A percentile compares a stretch with the other conserved stretches of the same genome.
Evolutionary conservation across 2,113 vertebrate species (phyloP).

Genomic region (Cololabis saira): DNA sequence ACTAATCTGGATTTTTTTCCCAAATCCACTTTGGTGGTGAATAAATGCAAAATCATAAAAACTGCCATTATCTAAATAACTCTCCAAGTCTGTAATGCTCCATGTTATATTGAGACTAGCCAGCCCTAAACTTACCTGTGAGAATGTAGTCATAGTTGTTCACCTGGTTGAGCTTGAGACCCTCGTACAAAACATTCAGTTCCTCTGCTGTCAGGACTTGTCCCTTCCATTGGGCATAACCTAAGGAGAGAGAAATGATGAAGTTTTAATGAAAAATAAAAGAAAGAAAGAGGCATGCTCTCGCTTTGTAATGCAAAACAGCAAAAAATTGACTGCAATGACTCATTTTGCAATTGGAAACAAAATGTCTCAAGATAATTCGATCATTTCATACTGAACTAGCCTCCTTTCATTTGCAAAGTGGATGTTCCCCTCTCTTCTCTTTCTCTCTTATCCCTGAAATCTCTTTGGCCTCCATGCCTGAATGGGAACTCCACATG

Average conservation of each 20-base stretch:
- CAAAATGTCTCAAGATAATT: too few species aligned
- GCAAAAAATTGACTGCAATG: too few species aligned
- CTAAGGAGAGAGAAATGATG: conserved; percentile 63
- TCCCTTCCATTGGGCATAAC: conserved; percentile 95
- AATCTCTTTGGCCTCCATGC: conserved; percentile 16
- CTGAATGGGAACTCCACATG: conserved; percentile 37
- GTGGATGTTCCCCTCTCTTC: background rate
- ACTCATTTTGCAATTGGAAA: too few species aligned
- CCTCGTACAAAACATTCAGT: conserved; percentile 92
- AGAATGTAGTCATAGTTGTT: conserved; percentile 96
- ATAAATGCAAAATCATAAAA: too few species aligned
- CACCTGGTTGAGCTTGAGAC: conserved; percentile 90
- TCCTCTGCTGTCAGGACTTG: conserved; percentile 93
- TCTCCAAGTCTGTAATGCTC: too few species aligned
- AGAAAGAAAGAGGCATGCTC: too few species aligned
- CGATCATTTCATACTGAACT: background rate
- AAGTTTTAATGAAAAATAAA: background rate
- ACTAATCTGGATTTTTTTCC: too few species aligned
- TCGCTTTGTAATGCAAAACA: too few species aligned
- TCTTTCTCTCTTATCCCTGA: background rate
- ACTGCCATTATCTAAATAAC: too few species aligned
- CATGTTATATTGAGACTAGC: background rate
- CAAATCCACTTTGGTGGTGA: too few species aligned
- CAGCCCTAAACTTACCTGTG: conserved; percentile 83
- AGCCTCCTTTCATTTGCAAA: background rate